Conservation (phyloP, 2,113 vertebrate species). For the Grus americana region DNA sequence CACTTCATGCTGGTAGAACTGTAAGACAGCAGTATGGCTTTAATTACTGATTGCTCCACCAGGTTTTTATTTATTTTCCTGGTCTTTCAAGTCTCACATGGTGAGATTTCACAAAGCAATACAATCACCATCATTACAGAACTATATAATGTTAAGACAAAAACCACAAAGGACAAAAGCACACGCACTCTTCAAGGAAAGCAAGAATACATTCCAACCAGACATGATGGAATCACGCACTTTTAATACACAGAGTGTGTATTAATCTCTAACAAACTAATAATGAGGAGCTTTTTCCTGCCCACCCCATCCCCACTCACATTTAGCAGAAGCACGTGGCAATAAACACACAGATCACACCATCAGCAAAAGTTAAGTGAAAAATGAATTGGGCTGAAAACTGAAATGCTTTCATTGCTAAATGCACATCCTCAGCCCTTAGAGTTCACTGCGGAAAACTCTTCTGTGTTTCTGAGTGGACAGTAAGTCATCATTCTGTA, state of each 20-base stretch:
- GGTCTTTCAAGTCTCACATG: background rate
- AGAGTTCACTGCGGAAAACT: background rate
- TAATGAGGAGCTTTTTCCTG: background rate
- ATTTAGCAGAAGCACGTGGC: background rate
- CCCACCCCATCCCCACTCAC: background rate
- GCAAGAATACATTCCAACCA: background rate
- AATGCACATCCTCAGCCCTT: background rate
- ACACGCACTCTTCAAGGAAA: background rate
- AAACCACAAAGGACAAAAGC: background rate
- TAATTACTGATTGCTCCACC: background rate
- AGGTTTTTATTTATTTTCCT: background rate
- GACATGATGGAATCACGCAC: background rate
- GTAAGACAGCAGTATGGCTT: background rate
- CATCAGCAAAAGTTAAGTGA: background rate
- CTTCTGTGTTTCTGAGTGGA: background rate
- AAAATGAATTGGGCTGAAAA: background rate
- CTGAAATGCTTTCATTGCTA: background rate
- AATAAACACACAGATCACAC: background rate
- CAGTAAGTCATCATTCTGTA: background rate
- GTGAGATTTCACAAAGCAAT: slow-evolving; percentile 46
- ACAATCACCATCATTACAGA: slow-evolving; percentile 15
- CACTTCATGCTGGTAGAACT: background rate
- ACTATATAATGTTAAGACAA: background rate
- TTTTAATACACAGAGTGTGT: background rate
- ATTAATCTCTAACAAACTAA: background rate